Evolutionary conservation across 2,888 invertebrate genomes (phyloP).

Genomic region (Platycheirus albimanus): DNA sequence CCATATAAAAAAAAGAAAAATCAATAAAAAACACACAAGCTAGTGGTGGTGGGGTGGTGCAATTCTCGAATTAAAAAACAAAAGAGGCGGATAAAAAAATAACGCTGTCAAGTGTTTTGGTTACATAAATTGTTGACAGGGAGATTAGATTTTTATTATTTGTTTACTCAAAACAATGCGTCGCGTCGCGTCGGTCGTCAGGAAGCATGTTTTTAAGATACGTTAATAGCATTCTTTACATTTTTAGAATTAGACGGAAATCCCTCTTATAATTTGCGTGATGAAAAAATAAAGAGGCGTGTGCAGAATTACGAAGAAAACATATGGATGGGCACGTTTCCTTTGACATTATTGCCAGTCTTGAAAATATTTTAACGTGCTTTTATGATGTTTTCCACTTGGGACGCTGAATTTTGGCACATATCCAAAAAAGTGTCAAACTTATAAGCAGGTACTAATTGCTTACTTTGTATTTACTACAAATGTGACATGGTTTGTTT

Average conservation of each 20-base stretch:
- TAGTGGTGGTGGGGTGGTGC: neutral
- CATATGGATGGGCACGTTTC: too few species aligned
- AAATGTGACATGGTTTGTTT: too few species aligned
- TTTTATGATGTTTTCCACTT: too few species aligned
- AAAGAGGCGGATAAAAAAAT: neutral
- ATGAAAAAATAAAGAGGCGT: neutral
- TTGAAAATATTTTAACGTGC: too few species aligned
- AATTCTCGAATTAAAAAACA: neutral
- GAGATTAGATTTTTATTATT: neutral
- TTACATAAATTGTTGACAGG: slow-evolving; percentile 20
- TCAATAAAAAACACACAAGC: slow-evolving; percentile 4
- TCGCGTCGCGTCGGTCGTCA: neutral
- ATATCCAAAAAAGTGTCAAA: too few species aligned
- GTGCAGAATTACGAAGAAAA: too few species aligned
- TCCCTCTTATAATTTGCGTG: neutral
- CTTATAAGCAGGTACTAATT: too few species aligned
- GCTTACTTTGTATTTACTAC: too few species aligned
- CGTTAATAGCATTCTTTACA: neutral
- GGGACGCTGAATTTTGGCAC: too few species aligned
- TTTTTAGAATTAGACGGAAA: neutral
- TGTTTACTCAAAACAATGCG: neutral
- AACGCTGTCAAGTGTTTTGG: neutral
- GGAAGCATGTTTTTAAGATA: neutral
- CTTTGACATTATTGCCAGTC: too few species aligned
- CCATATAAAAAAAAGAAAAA: neutral